Conservation (phyloP, 2,113 vertebrate species). For the Pterocles gutturalis region DNA sequence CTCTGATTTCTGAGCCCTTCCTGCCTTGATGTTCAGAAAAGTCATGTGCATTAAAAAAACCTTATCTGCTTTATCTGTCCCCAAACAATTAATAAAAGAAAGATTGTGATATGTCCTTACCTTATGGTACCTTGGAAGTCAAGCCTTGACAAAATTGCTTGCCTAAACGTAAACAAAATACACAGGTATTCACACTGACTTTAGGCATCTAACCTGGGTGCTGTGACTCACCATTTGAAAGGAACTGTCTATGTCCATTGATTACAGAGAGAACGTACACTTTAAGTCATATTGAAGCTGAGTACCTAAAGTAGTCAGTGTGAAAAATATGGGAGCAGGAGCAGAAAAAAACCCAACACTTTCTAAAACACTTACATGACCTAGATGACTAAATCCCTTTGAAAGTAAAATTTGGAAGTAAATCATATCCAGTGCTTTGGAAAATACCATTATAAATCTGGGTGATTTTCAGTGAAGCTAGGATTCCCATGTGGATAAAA, state of each 20-base stretch:
- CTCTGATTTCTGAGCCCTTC: not conserved
- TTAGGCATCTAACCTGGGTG: not conserved
- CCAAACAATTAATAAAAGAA: not conserved
- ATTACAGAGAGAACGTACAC: not conserved
- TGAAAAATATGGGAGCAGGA: not conserved
- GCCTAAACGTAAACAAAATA: not conserved
- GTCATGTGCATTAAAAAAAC: not conserved
- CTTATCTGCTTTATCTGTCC: not conserved
- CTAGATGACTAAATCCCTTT: constrained; percentile 10
- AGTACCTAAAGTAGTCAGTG: not conserved
- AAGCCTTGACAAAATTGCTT: not conserved
- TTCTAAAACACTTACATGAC: not conserved
- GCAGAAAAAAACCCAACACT: not conserved
- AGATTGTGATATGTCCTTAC: not conserved
- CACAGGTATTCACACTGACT: not conserved
- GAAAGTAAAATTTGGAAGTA: not conserved
- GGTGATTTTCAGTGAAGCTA: not conserved
- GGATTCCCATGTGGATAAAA: not conserved
- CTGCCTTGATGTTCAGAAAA: not conserved
- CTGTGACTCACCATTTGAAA: not conserved
- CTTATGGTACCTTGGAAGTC: not conserved
- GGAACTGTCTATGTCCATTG: not conserved
- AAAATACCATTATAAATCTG: not conserved
- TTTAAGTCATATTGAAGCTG: not conserved
- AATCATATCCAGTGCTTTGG: not conserved